Percentiles rank a stretch among this genome's conserved stretches.
phyloP scores from a whole-genome alignment of 2,113 vertebrate species.

The Oreotrochilus melanogaster region DNA sequence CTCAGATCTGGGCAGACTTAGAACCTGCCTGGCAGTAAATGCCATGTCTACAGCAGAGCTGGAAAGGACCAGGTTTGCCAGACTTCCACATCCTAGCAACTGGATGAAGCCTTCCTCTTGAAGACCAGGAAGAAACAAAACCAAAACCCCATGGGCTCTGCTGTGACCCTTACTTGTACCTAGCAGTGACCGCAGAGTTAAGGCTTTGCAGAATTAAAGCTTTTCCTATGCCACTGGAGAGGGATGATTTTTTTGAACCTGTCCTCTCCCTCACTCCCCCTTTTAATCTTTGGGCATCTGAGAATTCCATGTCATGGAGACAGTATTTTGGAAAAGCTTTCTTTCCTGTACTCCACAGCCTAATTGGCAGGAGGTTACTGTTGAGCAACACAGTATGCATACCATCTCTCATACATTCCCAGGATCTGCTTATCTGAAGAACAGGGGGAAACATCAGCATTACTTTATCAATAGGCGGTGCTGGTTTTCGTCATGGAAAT shows the following conservation, averaged over 20 bases:
- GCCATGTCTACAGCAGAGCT: not conserved
- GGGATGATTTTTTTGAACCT: not conserved
- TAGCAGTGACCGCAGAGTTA: not conserved
- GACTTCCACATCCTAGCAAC: not conserved
- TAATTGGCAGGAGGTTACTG: not conserved
- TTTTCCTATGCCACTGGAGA: not conserved
- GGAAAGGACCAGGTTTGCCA: not conserved
- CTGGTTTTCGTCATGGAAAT: not conserved
- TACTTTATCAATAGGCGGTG: not conserved
- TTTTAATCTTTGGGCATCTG: not conserved
- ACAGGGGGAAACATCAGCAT: not conserved
- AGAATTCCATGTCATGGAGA: not conserved
- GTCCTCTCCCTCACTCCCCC: not conserved
- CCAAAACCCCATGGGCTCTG: not conserved
- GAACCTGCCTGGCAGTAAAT: not conserved
- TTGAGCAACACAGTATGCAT: not conserved
- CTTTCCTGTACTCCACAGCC: not conserved
- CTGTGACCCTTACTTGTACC: not conserved
- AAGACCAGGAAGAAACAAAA: not conserved
- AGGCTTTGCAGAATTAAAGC: not conserved
- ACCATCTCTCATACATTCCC: not conserved
- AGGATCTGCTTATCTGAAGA: conserved; percentile 19
- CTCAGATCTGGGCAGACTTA: not conserved
- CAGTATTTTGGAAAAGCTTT: not conserved
- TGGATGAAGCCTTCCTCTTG: not conserved